Evolutionary conservation across 2,888 invertebrate species (phyloP).

Genomic region (Mycogona germanica): DNA sequence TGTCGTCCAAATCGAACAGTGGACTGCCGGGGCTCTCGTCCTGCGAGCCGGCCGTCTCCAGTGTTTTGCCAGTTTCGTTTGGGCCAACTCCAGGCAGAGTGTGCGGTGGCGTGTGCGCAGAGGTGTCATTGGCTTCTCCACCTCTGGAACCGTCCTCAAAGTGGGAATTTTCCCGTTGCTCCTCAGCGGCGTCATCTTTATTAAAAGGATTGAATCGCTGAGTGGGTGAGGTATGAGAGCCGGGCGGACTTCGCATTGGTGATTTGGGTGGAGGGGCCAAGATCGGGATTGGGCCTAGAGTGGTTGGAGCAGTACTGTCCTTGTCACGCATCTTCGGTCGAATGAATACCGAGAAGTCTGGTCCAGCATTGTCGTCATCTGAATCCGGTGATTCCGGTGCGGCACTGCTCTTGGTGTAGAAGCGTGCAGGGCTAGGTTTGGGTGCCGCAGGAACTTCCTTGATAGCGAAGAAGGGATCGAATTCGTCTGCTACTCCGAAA

Average conservation of each 20-base stretch:
- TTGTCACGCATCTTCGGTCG: slow-evolving; percentile 31
- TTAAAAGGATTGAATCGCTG: slow-evolving; percentile 36
- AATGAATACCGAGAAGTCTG: slow-evolving; percentile 69
- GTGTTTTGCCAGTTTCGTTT: slow-evolving; percentile 30
- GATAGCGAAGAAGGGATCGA: slow-evolving; percentile 50
- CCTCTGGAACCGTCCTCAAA: slow-evolving; percentile 18
- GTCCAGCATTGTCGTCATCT: slow-evolving; percentile 60
- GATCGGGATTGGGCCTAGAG: slow-evolving; percentile 17
- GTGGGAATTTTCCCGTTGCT: slow-evolving; percentile 5
- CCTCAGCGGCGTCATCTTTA: slow-evolving; percentile 23
- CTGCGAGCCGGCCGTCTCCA: slow-evolving; percentile 42
- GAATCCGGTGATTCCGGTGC: slow-evolving; percentile 23
- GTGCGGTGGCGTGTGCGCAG: slow-evolving; percentile 30
- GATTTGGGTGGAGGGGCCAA: slow-evolving; percentile 46
- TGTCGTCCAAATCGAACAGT: slow-evolving; percentile 84
- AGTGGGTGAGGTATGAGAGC: slow-evolving; percentile 18
- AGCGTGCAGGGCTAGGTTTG: slow-evolving; percentile 50
- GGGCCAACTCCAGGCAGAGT: slow-evolving; percentile 31
- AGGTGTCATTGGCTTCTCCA: slow-evolving; percentile 17
- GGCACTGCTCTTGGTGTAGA: slow-evolving; percentile 25
- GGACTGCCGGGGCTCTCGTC: slow-evolving; percentile 88
- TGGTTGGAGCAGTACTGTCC: slow-evolving; percentile 9
- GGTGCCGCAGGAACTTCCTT: slow-evolving; percentile 56
- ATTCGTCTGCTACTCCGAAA: slow-evolving; percentile 56
- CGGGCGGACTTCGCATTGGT: slow-evolving; percentile 34